Evolutionary conservation across 2,888 invertebrate species (phyloP), one percentile per base, ranked within the genome.

Genomic region (Oxyscelio sp.): DNA sequence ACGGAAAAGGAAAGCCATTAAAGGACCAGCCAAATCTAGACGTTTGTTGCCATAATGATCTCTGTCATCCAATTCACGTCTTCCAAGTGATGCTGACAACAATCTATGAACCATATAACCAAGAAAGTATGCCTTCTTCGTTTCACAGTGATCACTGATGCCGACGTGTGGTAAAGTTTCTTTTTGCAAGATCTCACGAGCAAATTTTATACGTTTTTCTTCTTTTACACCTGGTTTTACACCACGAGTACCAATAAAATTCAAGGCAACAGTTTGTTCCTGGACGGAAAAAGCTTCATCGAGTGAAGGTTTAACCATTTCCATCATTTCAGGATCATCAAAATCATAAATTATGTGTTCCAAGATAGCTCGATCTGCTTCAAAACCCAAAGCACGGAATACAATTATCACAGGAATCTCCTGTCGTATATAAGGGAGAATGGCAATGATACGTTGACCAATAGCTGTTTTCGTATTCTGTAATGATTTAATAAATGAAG

Each of bases 291-390:
- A 99, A 50, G 99, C 99, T 95, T 99, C 99, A 95, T 99, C 99
- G 74, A 99, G 95, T 0, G 99, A 99, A 0, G 99, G 99, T 94
- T 99, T 99, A 0, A 99, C 99, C 99, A 99, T 99, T 96, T 99
- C 99, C 99, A 99, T 99, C 99, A 99, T 99, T 95, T 99, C 99
- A 6, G 99, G 99, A 95, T 99, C 99, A 94, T 99, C 99, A 95
- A 99, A 99, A 93, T 99, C 99, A 94, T 99, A 99, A 91, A 99
- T 99, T 85, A 99, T 99, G 92, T 99, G 99, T 93, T 99, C 99
- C 21, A 99, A 95, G 91, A 99, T 99, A 95, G 99, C 99, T 92
- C 99, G 96, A 95, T 99, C 99, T 8, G 99, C 99, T 50, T 99
- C 99, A 95, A 99, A 99, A 38, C 99, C 99, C 80, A 99, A 95